Conservation (phyloP, 92 coral and sea anemone genomes). For the Porites lobata region DNA sequence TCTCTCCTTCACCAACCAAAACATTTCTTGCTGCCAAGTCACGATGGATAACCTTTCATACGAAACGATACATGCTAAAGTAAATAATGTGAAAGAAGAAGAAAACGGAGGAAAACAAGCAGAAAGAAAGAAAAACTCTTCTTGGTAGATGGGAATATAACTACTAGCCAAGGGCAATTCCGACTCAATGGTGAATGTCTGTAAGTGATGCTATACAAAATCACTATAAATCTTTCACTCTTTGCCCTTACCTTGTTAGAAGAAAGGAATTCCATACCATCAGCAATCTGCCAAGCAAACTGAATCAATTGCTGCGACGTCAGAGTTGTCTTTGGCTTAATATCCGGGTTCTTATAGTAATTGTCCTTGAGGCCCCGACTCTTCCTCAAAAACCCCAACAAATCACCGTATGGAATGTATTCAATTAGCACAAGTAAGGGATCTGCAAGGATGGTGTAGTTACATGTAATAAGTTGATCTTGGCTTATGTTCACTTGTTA, state of each 20-base stretch:
- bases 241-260: background rate
- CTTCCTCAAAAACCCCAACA: background rate
- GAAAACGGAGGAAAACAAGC: too few species aligned
- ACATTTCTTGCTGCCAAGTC: conserved; percentile 60
- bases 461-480: too few species aligned
- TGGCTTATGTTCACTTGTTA: too few species aligned
- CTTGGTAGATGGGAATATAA: too few species aligned
- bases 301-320: background rate
- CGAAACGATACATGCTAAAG: background rate
- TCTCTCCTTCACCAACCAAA: conserved; percentile 55
- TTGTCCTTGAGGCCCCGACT: background rate
- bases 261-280: background rate
- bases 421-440: background rate
- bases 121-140: too few species aligned
- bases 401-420: background rate
- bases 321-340: background rate
- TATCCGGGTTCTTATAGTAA: background rate
- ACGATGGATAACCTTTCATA: conserved; percentile 42
- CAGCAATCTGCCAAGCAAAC: background rate
- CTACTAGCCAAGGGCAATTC: too few species aligned
- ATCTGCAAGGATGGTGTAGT: background rate
- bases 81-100: too few species aligned
- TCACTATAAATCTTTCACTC: background rate
- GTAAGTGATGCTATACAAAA: too few species aligned
- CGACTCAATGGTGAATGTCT: too few species aligned